Percentiles rank a stretch among this genome's conserved stretches.
These are phyloP conservation scores for Ovis canadensis DNA, from an alignment of 2,113 vertebrate genomes.

Conservation along the genomic window DNA sequence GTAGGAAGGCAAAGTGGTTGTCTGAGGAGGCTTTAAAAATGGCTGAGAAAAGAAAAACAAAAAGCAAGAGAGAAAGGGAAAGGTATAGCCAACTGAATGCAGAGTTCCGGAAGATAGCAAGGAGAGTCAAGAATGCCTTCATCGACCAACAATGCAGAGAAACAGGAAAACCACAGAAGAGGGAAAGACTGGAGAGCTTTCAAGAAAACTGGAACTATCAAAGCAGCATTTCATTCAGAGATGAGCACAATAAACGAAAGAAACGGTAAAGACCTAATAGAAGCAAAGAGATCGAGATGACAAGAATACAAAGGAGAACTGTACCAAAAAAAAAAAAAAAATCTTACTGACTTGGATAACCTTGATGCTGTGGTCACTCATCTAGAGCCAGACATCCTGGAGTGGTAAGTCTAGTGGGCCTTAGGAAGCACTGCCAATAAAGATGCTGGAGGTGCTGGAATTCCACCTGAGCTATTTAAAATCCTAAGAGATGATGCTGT, in stretches of 20 bases:
- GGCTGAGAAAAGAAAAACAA: background rate
- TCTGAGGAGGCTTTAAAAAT: background rate
- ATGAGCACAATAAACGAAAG: background rate
- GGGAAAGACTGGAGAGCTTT: background rate
- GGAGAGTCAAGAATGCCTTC: background rate
- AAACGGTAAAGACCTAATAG: background rate
- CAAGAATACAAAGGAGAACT: background rate
- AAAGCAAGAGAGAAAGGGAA: background rate
- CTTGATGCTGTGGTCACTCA: background rate
- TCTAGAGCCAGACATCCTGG: background rate
- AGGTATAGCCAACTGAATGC: background rate
- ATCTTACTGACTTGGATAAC: background rate
- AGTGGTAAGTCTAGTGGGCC: background rate
- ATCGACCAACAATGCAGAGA: background rate
- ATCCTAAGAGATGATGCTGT: background rate
- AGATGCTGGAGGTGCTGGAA: background rate
- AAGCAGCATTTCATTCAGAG: background rate
- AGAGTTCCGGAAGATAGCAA: background rate
- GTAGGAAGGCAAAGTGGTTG: background rate
- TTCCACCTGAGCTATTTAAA: background rate
- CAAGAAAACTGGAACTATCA: background rate
- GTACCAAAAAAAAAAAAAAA: background rate
- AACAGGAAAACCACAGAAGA: background rate
- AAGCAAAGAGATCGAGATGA: background rate
- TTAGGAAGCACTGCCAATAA: background rate